Evolutionary conservation across 2,888 invertebrate genomes (phyloP), one percentile per base, ranked within the genome.

Genomic region (Eupithecia subumbrata): DNA sequence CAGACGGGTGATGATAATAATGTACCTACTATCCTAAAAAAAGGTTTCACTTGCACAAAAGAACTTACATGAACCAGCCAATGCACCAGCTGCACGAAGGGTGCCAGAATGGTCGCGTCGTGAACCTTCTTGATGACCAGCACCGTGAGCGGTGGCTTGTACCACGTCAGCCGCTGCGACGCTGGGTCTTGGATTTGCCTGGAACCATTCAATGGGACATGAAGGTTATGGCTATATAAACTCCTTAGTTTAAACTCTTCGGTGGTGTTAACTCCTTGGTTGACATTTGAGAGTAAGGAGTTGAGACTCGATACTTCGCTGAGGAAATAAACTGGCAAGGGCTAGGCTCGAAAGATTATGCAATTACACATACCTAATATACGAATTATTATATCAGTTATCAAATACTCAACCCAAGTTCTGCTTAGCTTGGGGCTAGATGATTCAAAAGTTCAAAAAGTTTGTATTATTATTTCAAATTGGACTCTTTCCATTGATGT

Each of bases 161-260:
- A 98, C 99, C 99, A 99, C 68, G 98, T 98, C 87, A 99, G 95
- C 87, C 99, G 96, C 95, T 99, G 99, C 88, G 98, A 98, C 87
- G 98, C 98, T 64, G 99, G 99, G 94, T 99, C 99, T 93, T 99
- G 99, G 88, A 99, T 99, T 91, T 98, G 98, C 98, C 98, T 98
- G 95, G 37, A 91, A 95, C n/a, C 37, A 25, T 22, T 56, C 11
- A 56, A 56, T 25, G 18, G 34, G 9, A 30, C 63, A 63, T 63
- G 11, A 22, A 60, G 25, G 25, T 25, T 60, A 25, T 25, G 11
- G 11, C 12, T 12, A 2, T 25, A 5, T 60, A 60, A 60, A 60
- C 60, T 60, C 25, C 25, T 60, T 56, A 22, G 12, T 56, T 60
- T 25, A 22, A 25, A 60, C 60, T 60, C 12, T 22, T 22, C 12